Evolutionary conservation across 2,888 invertebrate genomes (phyloP).

Genomic region (Orthosia cruda): DNA sequence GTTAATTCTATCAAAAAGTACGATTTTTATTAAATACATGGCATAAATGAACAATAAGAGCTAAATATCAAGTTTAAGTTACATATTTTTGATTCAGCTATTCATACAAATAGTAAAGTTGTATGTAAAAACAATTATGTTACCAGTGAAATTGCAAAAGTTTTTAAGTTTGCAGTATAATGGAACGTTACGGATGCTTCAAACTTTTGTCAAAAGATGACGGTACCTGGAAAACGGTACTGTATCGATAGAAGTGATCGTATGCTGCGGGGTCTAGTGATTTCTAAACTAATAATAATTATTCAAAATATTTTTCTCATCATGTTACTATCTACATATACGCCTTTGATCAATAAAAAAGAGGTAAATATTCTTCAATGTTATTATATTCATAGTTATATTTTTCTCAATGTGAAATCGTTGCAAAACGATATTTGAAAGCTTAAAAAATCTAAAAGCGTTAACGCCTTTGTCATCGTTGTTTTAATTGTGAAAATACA

Average conservation of each 20-base stretch:
- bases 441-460: neutral
- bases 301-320: slow-evolving; percentile 38
- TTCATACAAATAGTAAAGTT: too few relatives aligned
- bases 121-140: too few relatives aligned
- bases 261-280: slow-evolving; percentile 34
- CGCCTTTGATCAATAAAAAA: slow-evolving; percentile 76
- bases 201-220: neutral
- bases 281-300: slow-evolving; percentile 13
- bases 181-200: neutral
- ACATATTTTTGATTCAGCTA: too few relatives aligned
- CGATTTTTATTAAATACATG: too few relatives aligned
- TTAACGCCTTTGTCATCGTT: neutral
- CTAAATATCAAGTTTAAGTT: too few relatives aligned
- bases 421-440: neutral
- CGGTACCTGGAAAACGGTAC: slow-evolving; percentile 33
- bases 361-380: slow-evolving; percentile 75
- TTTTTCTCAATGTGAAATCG: neutral
- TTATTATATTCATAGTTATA: neutral
- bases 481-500: neutral
- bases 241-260: slow-evolving; percentile 26
- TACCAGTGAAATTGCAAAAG: too few relatives aligned
- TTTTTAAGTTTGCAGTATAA: neutral
- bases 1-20: too few relatives aligned
- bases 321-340: slow-evolving; percentile 78
- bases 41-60: too few relatives aligned